A percentile compares a stretch with the other conserved stretches of the same genome.
phyloP scores from a whole-genome alignment of 2,113 vertebrate species.

The Paramormyrops kingsleyae region DNA sequence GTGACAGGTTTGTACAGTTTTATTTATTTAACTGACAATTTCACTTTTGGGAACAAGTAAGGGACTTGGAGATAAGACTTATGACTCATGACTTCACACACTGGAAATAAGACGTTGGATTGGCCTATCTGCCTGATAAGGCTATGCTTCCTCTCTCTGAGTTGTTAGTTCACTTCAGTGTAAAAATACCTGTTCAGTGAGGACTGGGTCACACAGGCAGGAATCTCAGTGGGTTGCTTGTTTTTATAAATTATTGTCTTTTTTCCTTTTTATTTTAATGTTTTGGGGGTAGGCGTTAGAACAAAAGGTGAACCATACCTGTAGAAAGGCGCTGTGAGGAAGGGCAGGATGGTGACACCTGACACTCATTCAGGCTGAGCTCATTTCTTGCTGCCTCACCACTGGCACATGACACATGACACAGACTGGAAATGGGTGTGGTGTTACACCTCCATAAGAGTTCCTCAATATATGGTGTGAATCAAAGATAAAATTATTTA shows the following conservation, averaged over 20 bases:
- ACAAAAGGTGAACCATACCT: neutral
- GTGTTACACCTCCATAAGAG: neutral
- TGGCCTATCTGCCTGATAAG: neutral
- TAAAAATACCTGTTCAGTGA: neutral
- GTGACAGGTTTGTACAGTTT: neutral
- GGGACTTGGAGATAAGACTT: neutral
- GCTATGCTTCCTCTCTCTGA: neutral
- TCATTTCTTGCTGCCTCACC: neutral
- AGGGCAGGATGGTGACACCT: neutral
- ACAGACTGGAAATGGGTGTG: neutral
- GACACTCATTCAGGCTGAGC: neutral
- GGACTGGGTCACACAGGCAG: neutral
- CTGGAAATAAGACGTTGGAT: too few relatives aligned
- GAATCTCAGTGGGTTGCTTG: neutral
- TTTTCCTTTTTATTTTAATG: neutral
- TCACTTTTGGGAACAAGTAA: neutral
- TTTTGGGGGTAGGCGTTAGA: neutral
- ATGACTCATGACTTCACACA: too few relatives aligned
- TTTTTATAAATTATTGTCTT: neutral
- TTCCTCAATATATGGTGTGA: neutral
- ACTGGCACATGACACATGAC: neutral
- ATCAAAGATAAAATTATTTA: neutral
- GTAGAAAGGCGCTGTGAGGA: neutral
- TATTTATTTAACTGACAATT: neutral
- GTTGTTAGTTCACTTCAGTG: neutral